Percentiles rank a stretch among this genome's conserved stretches.
Conservation (phyloP, 2,113 vertebrate species). For the Trichechus manatus region DNA sequence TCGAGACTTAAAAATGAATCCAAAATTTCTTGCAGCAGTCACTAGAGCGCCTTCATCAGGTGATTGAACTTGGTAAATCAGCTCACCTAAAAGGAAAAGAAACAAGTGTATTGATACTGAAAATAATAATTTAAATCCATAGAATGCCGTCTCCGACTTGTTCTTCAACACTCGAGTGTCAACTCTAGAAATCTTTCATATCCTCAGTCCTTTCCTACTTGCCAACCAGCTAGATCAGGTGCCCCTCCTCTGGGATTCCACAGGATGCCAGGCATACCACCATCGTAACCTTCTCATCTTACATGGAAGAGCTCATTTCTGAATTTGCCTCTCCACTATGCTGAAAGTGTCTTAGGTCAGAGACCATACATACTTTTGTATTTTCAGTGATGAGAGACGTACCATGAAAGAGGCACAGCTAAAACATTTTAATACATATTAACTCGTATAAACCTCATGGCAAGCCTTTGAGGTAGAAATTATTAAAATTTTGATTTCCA, state of each 20-base stretch:
- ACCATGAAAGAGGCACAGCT: neutral
- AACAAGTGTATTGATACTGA: neutral
- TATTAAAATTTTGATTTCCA: slow-evolving; percentile 51
- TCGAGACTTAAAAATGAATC: slow-evolving; percentile 89
- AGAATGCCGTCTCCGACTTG: neutral
- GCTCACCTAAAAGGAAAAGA: slow-evolving; percentile 84
- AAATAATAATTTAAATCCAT: neutral
- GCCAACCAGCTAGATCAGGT: neutral
- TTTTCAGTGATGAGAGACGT: slow-evolving; percentile 37
- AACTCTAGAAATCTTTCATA: neutral
- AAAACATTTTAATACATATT: slow-evolving; percentile 19
- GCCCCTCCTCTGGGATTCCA: neutral
- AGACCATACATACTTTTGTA: neutral
- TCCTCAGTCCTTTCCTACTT: neutral
- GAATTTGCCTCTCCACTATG: neutral
- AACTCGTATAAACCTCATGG: neutral
- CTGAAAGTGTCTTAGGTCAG: neutral
- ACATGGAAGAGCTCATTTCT: neutral
- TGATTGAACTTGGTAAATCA: slow-evolving; percentile 89
- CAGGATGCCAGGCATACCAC: neutral
- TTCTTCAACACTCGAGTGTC: neutral
- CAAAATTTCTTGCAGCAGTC: slow-evolving; percentile 89
- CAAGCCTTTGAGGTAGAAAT: neutral
- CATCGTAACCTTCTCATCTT: neutral
- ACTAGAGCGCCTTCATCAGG: slow-evolving; percentile 91